A percentile compares a stretch with the other conserved stretches of the same genome.
Conservation (phyloP, 2,888 invertebrate species). For the Parthenolecanium corni region DNA sequence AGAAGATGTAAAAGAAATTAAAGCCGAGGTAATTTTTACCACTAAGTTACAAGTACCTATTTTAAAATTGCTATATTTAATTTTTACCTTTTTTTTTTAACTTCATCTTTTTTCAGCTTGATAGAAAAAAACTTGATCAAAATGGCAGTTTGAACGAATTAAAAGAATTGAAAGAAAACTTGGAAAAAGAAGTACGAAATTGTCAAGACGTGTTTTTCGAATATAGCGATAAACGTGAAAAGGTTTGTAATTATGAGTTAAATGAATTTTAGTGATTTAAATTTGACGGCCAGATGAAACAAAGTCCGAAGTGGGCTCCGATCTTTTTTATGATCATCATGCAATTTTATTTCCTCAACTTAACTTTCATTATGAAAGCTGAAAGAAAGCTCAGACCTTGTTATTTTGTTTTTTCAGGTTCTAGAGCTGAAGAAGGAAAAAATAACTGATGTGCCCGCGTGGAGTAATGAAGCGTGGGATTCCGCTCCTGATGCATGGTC, state of each 20-base stretch:
- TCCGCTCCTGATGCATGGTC: slow-evolving; percentile 29
- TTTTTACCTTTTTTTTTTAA: neutral
- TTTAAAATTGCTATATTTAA: neutral
- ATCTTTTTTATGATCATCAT: neutral
- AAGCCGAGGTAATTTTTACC: slow-evolving; percentile 43
- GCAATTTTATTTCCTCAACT: too few relatives aligned
- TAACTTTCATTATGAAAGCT: too few relatives aligned
- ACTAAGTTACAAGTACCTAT: neutral
- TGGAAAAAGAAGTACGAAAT: slow-evolving; percentile 54
- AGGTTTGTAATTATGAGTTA: slow-evolving; percentile 36
- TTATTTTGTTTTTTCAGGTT: slow-evolving; percentile 36
- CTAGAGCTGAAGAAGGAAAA: slow-evolving; percentile 46
- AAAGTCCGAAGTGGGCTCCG: neutral
- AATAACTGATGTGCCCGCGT: slow-evolving; percentile 45
- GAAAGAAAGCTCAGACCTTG: too few relatives aligned
- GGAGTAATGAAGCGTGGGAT: slow-evolving; percentile 54
- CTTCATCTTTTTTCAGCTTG: slow-evolving; percentile 45
- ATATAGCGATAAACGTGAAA: slow-evolving; percentile 55
- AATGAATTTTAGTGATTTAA: too few relatives aligned
- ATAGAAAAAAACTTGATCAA: slow-evolving; percentile 65
- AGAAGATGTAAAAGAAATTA: slow-evolving; percentile 61
- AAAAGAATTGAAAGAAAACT: slow-evolving; percentile 56
- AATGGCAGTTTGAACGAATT: slow-evolving; percentile 67
- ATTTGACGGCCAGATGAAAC: too few relatives aligned
- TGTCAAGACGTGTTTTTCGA: slow-evolving; percentile 54